Evolutionary conservation across 1,140 invertebrate species (phyloP).

Genomic region (Solenopsis fugax): DNA sequence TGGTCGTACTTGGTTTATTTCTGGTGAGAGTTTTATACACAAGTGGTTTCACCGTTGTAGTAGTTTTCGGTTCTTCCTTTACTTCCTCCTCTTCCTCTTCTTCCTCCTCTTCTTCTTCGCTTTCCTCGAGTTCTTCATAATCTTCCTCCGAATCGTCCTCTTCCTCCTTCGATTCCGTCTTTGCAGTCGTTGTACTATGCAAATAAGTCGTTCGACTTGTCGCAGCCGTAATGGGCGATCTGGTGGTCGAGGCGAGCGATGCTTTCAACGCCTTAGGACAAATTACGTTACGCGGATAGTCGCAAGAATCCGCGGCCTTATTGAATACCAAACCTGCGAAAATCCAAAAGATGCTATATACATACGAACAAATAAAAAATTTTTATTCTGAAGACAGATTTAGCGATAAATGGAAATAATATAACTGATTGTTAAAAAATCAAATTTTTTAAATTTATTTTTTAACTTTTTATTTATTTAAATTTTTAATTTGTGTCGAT

Average conservation of each 20-base stretch:
- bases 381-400: not conserved
- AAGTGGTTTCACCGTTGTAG: constrained; percentile 79
- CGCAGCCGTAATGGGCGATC: constrained; percentile 85
- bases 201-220: constrained; percentile 84
- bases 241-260: constrained; percentile 84
- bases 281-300: constrained; percentile 95
- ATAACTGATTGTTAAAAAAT: not conserved
- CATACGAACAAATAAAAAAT: not conserved
- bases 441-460: constrained; percentile 1
- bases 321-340: constrained; percentile 94
- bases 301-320: constrained; percentile 96
- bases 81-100: constrained; percentile 75
- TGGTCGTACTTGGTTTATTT: constrained; percentile 78
- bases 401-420: not conserved
- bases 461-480: not conserved
- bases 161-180: constrained; percentile 85
- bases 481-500: not conserved
- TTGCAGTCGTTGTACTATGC: constrained; percentile 86
- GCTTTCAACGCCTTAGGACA: constrained; percentile 88
- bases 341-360: not conserved
- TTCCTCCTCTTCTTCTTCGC: constrained; percentile 76
- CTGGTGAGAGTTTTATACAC: constrained; percentile 84
- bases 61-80: constrained; percentile 79
- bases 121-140: constrained; percentile 82
- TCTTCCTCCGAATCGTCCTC: constrained; percentile 90